Percentiles rank a stretch among this genome's conserved stretches.
phyloP scores from a whole-genome alignment of 2,888 invertebrate species.

The Stomorhina lunata region DNA sequence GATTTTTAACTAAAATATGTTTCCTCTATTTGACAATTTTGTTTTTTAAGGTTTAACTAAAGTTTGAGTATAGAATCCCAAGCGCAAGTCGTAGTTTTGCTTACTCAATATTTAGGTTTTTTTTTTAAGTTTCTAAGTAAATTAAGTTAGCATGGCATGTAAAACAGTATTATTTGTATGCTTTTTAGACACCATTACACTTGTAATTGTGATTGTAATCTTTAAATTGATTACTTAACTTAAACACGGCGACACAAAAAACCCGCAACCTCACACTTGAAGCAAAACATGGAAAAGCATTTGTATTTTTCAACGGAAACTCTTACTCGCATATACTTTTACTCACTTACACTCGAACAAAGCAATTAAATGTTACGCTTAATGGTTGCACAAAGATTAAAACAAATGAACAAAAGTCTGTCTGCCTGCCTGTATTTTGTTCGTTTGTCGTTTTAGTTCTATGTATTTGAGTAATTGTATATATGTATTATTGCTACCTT shows the following conservation, averaged over 20 bases:
- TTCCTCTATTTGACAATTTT: conserved; percentile 5
- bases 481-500: conserved; percentile 8
- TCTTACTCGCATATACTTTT: not conserved
- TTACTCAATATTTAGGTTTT: not conserved
- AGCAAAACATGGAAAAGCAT: not conserved
- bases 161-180: conserved; percentile 60
- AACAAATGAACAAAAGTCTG: conserved; percentile 19
- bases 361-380: conserved; percentile 64
- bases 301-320: conserved; percentile 16
- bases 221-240: conserved; percentile 65
- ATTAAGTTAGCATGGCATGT: conserved; percentile 63
- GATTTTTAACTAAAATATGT: conserved; percentile 29
- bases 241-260: not conserved
- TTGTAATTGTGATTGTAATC: conserved; percentile 66
- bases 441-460: not conserved
- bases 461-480: not conserved
- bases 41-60: conserved; percentile 34
- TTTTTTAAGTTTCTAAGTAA: conserved; percentile 55
- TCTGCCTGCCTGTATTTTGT: conserved; percentile 23
- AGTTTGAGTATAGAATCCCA: not conserved
- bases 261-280: not conserved
- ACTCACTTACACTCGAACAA: conserved; percentile 1
- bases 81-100: not conserved
- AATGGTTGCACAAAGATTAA: conserved; percentile 54
- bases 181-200: conserved; percentile 62